Evolutionary conservation across 2,888 invertebrate genomes (phyloP).

Genomic region (Pheosia tremula): DNA sequence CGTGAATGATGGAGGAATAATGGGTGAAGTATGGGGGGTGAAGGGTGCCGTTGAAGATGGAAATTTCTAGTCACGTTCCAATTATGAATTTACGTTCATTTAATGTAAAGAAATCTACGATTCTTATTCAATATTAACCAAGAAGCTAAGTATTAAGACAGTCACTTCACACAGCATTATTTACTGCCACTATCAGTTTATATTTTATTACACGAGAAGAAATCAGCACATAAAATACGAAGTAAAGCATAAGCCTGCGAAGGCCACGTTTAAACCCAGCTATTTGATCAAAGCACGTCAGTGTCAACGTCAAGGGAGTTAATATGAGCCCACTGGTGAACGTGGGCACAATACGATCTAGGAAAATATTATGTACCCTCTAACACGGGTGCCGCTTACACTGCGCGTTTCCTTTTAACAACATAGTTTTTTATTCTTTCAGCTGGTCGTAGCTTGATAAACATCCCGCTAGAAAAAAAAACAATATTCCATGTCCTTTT

Average conservation of each 20-base stretch:
- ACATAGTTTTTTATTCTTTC: no score
- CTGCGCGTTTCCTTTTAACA: no score
- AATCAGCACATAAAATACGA: not conserved
- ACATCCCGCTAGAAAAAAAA: no score
- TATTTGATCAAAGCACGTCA: constrained; percentile 5
- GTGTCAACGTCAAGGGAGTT: not conserved
- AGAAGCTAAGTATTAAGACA: not conserved
- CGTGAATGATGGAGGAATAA: constrained; percentile 8
- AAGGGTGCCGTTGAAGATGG: not conserved
- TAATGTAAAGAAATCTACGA: not conserved
- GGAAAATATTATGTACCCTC: no score
- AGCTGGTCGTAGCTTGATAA: no score
- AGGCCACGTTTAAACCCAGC: not conserved
- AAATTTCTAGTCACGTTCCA: not conserved
- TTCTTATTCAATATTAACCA: no score
- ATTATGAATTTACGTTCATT: no score
- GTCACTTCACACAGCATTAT: not conserved
- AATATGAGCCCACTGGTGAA: not conserved
- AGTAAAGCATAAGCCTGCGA: not conserved
- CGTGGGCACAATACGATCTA: no score
- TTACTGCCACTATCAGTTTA: not conserved
- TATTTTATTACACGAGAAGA: not conserved
- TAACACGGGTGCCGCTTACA: no score
- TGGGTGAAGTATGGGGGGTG: not conserved
- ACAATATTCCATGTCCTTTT: no score